Conservation (phyloP, 2,888 invertebrate species). For the Xiphydria camelus region DNA sequence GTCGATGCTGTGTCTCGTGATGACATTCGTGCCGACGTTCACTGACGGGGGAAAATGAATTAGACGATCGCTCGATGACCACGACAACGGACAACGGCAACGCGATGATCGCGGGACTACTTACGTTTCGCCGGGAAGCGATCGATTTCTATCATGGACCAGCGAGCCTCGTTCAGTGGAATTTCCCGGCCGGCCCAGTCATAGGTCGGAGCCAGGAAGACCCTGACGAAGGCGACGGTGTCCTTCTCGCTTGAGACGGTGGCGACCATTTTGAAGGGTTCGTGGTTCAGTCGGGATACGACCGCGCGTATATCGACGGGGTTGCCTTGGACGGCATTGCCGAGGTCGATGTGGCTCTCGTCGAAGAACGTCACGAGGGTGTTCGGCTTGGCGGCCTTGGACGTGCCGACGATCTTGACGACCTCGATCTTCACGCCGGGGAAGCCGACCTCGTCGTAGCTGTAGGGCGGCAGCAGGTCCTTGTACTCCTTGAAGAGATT, state of each 20-base stretch:
- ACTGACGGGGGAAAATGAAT: too few species aligned
- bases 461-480: slow-evolving; percentile 63
- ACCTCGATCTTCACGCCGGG: slow-evolving; percentile 67
- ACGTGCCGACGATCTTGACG: slow-evolving; percentile 55
- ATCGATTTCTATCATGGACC: slow-evolving; percentile 67
- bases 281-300: slow-evolving; percentile 68
- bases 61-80: too few species aligned
- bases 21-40: slow-evolving; percentile 25
- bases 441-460: slow-evolving; percentile 63
- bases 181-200: slow-evolving; percentile 61
- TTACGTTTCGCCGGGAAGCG: slow-evolving; percentile 54
- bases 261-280: slow-evolving; percentile 65
- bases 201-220: slow-evolving; percentile 68
- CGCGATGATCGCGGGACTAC: background rate
- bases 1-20: slow-evolving; percentile 29
- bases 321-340: slow-evolving; percentile 59
- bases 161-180: slow-evolving; percentile 61
- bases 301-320: slow-evolving; percentile 62
- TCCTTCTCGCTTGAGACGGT: slow-evolving; percentile 64
- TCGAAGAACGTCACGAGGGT: slow-evolving; percentile 69
- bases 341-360: slow-evolving; percentile 66
- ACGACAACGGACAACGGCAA: too few species aligned
- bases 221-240: slow-evolving; percentile 63
- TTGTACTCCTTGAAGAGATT: slow-evolving; percentile 64
- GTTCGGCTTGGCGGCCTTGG: slow-evolving; percentile 44